These are phyloP conservation scores for Seladonia tumulorum DNA, from an alignment of 2,888 invertebrate genomes.

Conservation along the genomic window DNA sequence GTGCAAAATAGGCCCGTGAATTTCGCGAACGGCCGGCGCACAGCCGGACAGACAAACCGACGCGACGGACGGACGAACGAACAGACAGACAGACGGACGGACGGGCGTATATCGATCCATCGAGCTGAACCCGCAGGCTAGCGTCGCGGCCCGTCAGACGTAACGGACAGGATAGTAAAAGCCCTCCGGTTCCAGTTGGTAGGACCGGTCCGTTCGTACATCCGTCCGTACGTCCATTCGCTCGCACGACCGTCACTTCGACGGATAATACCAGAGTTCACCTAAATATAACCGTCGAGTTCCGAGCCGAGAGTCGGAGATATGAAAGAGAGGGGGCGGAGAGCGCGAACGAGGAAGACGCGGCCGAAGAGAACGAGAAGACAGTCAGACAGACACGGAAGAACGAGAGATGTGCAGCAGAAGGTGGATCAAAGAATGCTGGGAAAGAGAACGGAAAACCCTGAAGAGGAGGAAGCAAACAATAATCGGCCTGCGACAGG, in stretches of 20 bases:
- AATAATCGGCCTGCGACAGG: too few species aligned
- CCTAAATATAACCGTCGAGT: constrained; percentile 77
- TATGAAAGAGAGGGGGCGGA: not conserved
- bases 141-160: constrained; percentile 71
- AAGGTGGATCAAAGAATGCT: not conserved
- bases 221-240: constrained; percentile 71
- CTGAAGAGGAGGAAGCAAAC: constrained; percentile 2
- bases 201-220: constrained; percentile 69
- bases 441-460: not conserved
- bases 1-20: constrained; percentile 48
- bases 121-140: constrained; percentile 69
- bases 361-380: not conserved
- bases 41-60: not conserved
- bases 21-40: constrained; percentile 33
- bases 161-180: constrained; percentile 75
- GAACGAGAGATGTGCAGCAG: not conserved
- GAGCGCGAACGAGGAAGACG: not conserved
- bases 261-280: constrained; percentile 79
- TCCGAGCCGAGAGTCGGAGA: constrained; percentile 32
- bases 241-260: constrained; percentile 73
- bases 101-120: constrained; percentile 71
- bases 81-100: constrained; percentile 18
- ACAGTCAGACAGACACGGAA: constrained; percentile 4
- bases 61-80: not conserved
- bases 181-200: constrained; percentile 68